Percentiles rank a stretch among this genome's conserved stretches.
Evolutionary conservation across 37 sponge, comb jelly and placozoan species (phyloP).

Genomic region (Mnemiopsis leidyi): DNA sequence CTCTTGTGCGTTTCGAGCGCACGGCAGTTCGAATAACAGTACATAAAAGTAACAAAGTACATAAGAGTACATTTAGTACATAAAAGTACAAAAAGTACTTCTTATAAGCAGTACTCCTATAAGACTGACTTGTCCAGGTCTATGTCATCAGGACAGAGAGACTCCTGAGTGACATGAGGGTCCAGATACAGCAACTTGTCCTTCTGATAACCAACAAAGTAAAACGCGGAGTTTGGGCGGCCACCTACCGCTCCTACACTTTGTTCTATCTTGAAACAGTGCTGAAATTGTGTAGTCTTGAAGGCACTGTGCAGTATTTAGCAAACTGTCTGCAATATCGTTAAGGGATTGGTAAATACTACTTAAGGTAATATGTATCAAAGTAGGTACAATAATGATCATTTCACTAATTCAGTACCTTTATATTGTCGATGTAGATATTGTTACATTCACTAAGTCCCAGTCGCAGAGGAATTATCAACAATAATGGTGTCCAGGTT

Average conservation of each 20-base stretch:
- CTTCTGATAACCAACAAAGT: conserved; percentile 89
- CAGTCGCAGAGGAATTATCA: conserved; percentile 90
- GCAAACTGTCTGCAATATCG: too few species aligned
- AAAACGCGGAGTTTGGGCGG: conserved; percentile 88
- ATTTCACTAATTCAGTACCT: too few species aligned
- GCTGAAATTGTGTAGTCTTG: too few species aligned
- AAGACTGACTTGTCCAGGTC: conserved; percentile 62
- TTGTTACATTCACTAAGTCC: conserved; percentile 87
- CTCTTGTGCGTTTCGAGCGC: too few species aligned
- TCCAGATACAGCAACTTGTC: conserved; percentile 58
- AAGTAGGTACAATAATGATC: too few species aligned
- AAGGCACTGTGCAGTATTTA: too few species aligned
- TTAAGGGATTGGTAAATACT: too few species aligned
- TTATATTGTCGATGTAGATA: conserved; percentile 77
- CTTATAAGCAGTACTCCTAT: neutral
- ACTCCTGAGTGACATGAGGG: conserved; percentile 63
- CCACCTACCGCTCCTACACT: conserved; percentile 96
- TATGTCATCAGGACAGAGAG: conserved; percentile 20
- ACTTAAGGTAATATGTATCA: too few species aligned
- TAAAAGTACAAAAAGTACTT: too few species aligned
- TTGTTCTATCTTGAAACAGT: conserved; percentile 83
- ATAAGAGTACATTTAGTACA: too few species aligned
- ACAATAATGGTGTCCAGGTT: conserved; percentile 71
- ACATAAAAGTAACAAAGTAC: too few species aligned
- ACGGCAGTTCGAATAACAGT: too few species aligned